Evolutionary conservation across 2,113 vertebrate genomes (phyloP), one percentile per base, ranked within the genome.

Genomic region (Cairina moschata): DNA sequence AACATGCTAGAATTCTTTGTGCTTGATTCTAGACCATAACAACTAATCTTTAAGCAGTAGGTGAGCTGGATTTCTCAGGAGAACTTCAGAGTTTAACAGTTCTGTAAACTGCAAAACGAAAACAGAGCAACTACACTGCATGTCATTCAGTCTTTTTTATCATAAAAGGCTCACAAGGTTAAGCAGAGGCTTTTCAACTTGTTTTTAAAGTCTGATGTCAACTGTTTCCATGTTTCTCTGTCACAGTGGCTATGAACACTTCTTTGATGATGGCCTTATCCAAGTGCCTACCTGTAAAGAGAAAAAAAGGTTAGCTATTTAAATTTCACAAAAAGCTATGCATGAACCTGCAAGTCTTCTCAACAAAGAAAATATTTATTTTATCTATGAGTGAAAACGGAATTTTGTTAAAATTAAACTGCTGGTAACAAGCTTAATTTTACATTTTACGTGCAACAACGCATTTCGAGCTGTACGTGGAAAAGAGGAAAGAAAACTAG

Each of bases 251-350:
- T 75, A 98, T 91, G 93, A 99, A 99, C n/a, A 97, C 96, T 63
- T 99, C 97, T 96, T 97, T 97, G 86, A 99, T 98, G 75, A 98
- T 96, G 21, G 98, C 98, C 84, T 98, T 98, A 97, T 99, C 98
- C 98, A 99, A 96, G 95, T 99, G 98, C 69, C 98, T 98, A 15
- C 99, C 99, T 99, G 95, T n/a, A 96, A 94, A 97, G 32, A 97
- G 69, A 97, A 94, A 55, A 91, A 95, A 81, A 95, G 28, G 28
- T 12, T 67, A n/a, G 34, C 36, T 86, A 58, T 46, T 18, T 90
- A 44, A 93, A 88, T 68, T 88, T 91, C 58, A 75, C 26, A 52
- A 68, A 81, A 52, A 76, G 54, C 16, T 48, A 1, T 5, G 23
- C 7, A 69, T 11, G 14, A 91, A 67, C 6, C 12, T n/a, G 17